Conservation (phyloP, 2,797 vertebrate species). For the Triplophysa bombifrons region DNA sequence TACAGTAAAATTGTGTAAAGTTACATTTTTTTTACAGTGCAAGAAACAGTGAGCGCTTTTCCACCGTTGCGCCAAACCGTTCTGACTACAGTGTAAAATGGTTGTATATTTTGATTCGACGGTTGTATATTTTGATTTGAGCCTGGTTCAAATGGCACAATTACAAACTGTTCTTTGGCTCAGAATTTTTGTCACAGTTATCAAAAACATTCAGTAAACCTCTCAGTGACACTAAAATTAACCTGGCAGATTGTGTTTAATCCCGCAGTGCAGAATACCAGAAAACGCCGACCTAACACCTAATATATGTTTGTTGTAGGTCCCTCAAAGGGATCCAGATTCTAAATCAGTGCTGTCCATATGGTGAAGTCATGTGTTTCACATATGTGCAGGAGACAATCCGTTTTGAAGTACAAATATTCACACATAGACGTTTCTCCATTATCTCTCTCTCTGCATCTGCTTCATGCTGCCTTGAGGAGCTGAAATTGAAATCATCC, state of each 20-base stretch:
- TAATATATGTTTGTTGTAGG: slow-evolving; percentile 14
- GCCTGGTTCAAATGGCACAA: too few relatives aligned
- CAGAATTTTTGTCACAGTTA: background rate
- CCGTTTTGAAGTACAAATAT: background rate
- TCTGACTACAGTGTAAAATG: too few relatives aligned
- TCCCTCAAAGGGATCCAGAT: slow-evolving; percentile 8
- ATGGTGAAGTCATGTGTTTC: slow-evolving; percentile 20
- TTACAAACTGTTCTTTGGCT: too few relatives aligned
- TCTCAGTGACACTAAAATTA: background rate
- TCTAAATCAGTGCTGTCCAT: slow-evolving; percentile 2
- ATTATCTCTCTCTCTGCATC: slow-evolving; percentile 21
- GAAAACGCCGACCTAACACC: background rate
- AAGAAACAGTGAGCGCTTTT: too few relatives aligned
- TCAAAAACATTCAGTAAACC: background rate
- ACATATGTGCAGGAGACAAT: background rate
- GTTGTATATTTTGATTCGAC: too few relatives aligned
- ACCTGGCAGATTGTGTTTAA: slow-evolving; percentile 29
- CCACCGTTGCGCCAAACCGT: too few relatives aligned
- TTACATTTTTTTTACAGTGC: too few relatives aligned
- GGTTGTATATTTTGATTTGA: too few relatives aligned
- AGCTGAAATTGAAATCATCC: slow-evolving; percentile 30
- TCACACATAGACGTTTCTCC: background rate
- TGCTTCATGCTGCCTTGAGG: background rate
- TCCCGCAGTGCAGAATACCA: slow-evolving; percentile 6
- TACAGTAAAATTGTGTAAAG: too few relatives aligned